A percentile compares a stretch with the other conserved stretches of the same genome.
These are phyloP conservation scores for Microctenopoma stevenorrisi DNA, from an alignment of 2,797 vertebrate genomes.

Conservation along the genomic window DNA sequence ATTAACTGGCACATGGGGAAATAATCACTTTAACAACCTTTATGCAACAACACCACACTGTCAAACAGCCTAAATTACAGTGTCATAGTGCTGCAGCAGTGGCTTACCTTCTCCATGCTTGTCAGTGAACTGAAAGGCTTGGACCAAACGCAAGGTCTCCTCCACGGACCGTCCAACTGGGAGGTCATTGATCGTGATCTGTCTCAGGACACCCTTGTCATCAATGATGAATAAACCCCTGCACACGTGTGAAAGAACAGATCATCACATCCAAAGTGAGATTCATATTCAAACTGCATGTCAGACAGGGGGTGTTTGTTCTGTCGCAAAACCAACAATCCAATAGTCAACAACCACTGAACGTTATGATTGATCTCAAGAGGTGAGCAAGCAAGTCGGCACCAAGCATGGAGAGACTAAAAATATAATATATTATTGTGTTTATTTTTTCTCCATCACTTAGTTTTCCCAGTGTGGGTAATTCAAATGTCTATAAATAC, in stretches of 20 bases:
- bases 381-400: not conserved
- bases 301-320: not conserved
- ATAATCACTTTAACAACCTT: too few relatives aligned
- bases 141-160: conserved; percentile 94
- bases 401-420: not conserved
- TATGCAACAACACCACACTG: not conserved
- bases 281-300: not conserved
- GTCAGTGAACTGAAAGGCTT: conserved; percentile 99
- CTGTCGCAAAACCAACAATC: not conserved
- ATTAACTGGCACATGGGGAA: not conserved
- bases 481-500: not conserved
- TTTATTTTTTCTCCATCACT: too few relatives aligned
- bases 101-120: conserved; percentile 94
- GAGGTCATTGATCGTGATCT: conserved; percentile 98
- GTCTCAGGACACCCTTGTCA: conserved; percentile 92
- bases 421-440: too few relatives aligned
- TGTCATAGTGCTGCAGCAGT: not conserved
- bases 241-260: conserved; percentile 14
- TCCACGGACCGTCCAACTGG: conserved; percentile 96
- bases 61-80: not conserved
- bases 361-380: too few relatives aligned
- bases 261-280: not conserved
- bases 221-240: conserved; percentile 98
- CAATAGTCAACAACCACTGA: not conserved
- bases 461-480: not conserved